These are phyloP conservation scores for Eriocheir sinensis DNA, from an alignment of 1,140 invertebrate genomes.

Conservation along the genomic window DNA sequence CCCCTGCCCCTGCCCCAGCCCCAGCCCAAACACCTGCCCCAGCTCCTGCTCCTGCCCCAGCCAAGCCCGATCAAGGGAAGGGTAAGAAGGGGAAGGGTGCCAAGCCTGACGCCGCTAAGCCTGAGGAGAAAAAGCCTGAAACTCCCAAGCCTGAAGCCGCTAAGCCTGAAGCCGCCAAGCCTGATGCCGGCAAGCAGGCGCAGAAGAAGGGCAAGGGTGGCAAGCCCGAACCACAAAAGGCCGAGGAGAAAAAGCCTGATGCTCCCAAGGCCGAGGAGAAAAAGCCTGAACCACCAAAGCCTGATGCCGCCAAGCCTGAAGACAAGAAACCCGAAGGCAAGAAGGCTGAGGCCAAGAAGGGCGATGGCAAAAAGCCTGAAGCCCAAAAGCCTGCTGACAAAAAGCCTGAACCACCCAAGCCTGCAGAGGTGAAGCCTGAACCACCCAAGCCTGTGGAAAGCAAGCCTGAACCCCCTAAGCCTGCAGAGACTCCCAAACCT, in stretches of 20 bases:
- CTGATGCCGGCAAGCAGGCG: not conserved
- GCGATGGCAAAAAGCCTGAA: not conserved
- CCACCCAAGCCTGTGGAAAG: conserved; percentile 14
- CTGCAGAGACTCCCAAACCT: conserved; percentile 9
- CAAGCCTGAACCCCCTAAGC: conserved; percentile 5
- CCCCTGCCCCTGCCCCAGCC: not conserved
- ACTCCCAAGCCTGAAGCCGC: not conserved
- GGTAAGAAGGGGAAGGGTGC: not conserved
- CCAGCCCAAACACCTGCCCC: not conserved
- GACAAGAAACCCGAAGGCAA: not conserved
- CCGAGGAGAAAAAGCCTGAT: not conserved
- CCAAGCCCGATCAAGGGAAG: not conserved
- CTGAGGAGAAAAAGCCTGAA: not conserved
- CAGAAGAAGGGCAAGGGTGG: not conserved
- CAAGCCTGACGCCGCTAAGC: not conserved
- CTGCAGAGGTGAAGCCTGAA: conserved; percentile 31
- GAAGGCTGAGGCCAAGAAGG: not conserved
- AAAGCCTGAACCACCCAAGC: not conserved
- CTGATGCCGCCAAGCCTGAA: not conserved
- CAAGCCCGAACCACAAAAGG: not conserved
- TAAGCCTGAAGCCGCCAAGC: not conserved
- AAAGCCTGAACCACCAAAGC: not conserved
- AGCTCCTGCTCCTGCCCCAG: not conserved
- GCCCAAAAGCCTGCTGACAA: not conserved
- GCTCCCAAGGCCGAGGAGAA: not conserved